These are phyloP conservation scores for Acromyrmex charruanus DNA, from an alignment of 1,140 invertebrate genomes.

Conservation along the genomic window DNA sequence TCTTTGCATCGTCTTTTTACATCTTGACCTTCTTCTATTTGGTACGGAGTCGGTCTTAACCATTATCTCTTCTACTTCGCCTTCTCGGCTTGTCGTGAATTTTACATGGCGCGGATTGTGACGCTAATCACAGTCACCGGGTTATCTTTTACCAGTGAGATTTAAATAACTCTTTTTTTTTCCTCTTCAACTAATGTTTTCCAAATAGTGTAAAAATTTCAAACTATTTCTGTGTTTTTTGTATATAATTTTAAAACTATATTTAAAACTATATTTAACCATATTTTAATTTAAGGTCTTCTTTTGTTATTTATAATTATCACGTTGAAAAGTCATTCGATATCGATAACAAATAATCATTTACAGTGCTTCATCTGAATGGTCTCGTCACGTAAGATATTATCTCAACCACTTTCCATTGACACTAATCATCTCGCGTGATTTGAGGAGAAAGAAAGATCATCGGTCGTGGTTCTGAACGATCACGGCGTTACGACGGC, in stretches of 20 bases:
- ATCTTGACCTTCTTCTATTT: background rate
- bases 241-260: background rate
- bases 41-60: background rate
- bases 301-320: background rate
- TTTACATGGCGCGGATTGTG: background rate
- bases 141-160: background rate
- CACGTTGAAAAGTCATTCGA: background rate
- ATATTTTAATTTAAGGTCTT: background rate
- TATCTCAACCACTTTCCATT: background rate
- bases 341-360: background rate
- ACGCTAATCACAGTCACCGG: constrained; percentile 11
- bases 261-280: background rate
- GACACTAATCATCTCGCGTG: constrained; percentile 34
- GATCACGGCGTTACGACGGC: constrained; percentile 22
- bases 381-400: background rate
- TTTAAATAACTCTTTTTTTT: background rate
- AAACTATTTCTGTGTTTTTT: background rate
- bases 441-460: constrained; percentile 42
- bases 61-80: background rate
- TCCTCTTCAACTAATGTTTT: background rate
- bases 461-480: constrained; percentile 24
- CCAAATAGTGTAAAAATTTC: background rate
- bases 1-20: background rate
- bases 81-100: background rate
- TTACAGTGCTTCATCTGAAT: background rate